phyloP scores from a whole-genome alignment of 2,797 vertebrate genomes.

The Myotis findleyi region DNA sequence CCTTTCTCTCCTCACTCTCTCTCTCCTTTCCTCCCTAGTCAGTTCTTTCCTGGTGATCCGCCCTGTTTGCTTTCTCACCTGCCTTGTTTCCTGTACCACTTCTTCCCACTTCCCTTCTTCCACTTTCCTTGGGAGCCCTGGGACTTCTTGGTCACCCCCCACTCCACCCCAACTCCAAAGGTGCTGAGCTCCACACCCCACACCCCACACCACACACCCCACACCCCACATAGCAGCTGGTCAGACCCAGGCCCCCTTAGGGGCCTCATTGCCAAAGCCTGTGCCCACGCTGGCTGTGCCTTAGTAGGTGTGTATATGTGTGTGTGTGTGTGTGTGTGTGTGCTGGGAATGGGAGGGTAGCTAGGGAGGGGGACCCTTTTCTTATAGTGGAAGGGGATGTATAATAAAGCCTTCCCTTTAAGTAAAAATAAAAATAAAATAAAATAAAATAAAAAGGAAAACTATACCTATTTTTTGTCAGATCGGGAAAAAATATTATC shows the following conservation, averaged over 20 bases:
- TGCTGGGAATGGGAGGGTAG: not conserved
- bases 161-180: constrained; percentile 46
- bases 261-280: constrained; percentile 79
- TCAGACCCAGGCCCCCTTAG: not conserved
- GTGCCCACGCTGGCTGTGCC: constrained; percentile 73
- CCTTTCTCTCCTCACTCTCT: not conserved
- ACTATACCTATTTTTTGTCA: no score
- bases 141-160: not conserved
- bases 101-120: not conserved
- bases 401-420: not conserved
- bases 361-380: not conserved
- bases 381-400: not conserved
- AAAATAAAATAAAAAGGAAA: no score
- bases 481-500: no score
- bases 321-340: not conserved
- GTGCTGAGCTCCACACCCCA: constrained; percentile 71
- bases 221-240: not conserved
- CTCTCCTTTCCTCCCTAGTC: not conserved
- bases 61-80: not conserved
- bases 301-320: constrained; percentile 44
- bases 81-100: not conserved
- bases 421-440: not conserved
- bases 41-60: not conserved
- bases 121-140: not conserved
- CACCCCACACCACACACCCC: no score